Evolutionary conservation across 2,113 vertebrate genomes (phyloP).

Genomic region (Lamprologus lemairii): DNA sequence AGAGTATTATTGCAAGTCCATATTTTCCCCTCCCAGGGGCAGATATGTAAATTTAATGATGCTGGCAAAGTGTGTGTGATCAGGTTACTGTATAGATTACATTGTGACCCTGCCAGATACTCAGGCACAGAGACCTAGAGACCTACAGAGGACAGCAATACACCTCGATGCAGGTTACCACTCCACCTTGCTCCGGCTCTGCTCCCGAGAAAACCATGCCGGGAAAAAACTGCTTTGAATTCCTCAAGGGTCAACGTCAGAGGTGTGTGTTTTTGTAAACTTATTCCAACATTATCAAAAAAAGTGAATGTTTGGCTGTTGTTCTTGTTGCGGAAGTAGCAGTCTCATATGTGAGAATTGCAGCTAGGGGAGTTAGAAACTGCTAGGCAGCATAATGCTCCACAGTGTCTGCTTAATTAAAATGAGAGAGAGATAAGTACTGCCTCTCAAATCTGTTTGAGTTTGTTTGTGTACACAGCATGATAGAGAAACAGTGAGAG

Average conservation of each 20-base stretch:
- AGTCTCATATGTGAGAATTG: slow-evolving; percentile 7
- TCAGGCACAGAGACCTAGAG: slow-evolving; percentile 39
- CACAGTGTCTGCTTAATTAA: slow-evolving; percentile 54
- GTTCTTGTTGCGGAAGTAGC: slow-evolving; percentile 3
- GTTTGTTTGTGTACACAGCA: slow-evolving; percentile 1
- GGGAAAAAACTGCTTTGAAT: slow-evolving; percentile 68
- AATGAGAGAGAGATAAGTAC: slow-evolving; percentile 47
- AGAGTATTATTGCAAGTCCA: slow-evolving; percentile 1
- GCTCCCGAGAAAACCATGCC: slow-evolving; percentile 53
- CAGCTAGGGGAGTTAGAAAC: background rate
- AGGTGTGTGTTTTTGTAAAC: slow-evolving; percentile 44
- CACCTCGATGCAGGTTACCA: slow-evolving; percentile 49
- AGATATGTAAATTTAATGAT: slow-evolving; percentile 80
- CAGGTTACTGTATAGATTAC: slow-evolving; percentile 78
- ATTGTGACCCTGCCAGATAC: slow-evolving; percentile 58
- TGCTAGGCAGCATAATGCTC: slow-evolving; percentile 15
- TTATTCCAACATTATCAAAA: background rate
- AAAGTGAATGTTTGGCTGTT: background rate
- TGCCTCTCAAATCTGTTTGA: slow-evolving; percentile 22
- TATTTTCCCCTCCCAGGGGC: slow-evolving; percentile 38
- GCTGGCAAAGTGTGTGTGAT: slow-evolving; percentile 69
- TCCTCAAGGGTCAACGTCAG: slow-evolving; percentile 63
- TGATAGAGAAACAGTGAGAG: background rate
- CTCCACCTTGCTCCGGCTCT: slow-evolving; percentile 18
- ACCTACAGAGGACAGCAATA: slow-evolving; percentile 35